Evolutionary conservation across 2,888 invertebrate species (phyloP), one percentile per base, ranked within the genome.

Genomic region (Margaritifera margaritifera): DNA sequence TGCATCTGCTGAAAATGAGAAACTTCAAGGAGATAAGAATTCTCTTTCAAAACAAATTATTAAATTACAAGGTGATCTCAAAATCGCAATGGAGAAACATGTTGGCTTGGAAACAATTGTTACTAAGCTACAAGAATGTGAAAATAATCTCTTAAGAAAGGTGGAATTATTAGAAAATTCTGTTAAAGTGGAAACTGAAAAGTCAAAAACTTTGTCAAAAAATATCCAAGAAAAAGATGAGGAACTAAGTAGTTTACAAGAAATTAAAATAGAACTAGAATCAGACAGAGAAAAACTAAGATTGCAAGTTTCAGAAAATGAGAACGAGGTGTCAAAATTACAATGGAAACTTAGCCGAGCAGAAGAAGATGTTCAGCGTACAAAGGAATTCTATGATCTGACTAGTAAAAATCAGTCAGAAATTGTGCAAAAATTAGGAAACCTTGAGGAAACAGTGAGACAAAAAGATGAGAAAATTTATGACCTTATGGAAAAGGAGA

Each of bases 331-430:
- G 6, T 56, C 72, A 57, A 22, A 74, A 18, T 57, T 78, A 22
- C 64, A 73, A 61, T 75, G 75, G 59, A 78, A 71, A 54, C 54
- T 69, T 19, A 68, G 70, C 15, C 56, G 72, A 55, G 59, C 64
- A 42, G 56, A 65, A 54, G 72, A 74, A 18, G 77, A 77, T 52
- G 18, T 74, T 42, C 60, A 69, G 25, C 68, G 77, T 69, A 74
- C 71, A 59, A 77, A 72, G 50, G 66, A 72, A n/a, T 77, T 77
- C 42, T 71, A 74, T 71, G 68, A 68, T 27, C 52, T 60, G 57
- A 69, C 74, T 50, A 65, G 72, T 27, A 77, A 74, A 65, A 71
- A 72, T 53, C 74, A 77, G 31, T 72, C 77, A n/a, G 74, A 77
- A n/a, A 62, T 72, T 18, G 74, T 74, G 27, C 64, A 69, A 8